Percentiles rank a stretch among this genome's conserved stretches.
Conservation (phyloP, 37 sponge, comb jelly and placozoan genomes). For the Ephydatia muelleri region DNA sequence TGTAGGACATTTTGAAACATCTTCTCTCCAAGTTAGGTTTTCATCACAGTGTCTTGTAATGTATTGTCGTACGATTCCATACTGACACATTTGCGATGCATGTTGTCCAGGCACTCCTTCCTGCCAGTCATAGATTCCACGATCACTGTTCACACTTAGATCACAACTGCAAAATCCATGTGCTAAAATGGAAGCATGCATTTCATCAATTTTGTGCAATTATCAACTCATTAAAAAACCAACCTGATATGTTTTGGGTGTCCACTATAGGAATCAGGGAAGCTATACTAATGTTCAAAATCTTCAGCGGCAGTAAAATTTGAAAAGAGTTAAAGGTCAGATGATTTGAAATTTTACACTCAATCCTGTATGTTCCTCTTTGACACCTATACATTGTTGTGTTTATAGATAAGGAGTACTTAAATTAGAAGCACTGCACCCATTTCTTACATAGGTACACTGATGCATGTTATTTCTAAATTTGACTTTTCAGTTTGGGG, state of each 20-base stretch:
- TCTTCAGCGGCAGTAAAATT: not conserved
- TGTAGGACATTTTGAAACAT: constrained; percentile 12
- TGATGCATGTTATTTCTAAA: too few species aligned
- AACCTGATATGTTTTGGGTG: not conserved
- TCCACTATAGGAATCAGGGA: not conserved
- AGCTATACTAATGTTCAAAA: not conserved
- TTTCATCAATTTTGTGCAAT: too few species aligned
- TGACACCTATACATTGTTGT: not conserved
- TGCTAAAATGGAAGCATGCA: not conserved
- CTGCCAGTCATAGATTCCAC: constrained; percentile 30
- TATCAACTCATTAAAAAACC: too few species aligned
- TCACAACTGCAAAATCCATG: constrained; percentile 41
- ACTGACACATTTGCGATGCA: not conserved
- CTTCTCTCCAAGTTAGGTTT: not conserved
- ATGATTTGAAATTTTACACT: not conserved
- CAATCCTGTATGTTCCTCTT: not conserved
- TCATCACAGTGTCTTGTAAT: not conserved
- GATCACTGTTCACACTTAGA: not conserved
- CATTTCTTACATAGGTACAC: too few species aligned
- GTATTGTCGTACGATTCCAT: not conserved
- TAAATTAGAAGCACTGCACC: too few species aligned
- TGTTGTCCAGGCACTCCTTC: constrained; percentile 10
- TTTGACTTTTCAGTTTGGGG: too few species aligned
- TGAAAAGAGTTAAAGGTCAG: not conserved
- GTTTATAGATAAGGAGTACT: not conserved